Evolutionary conservation across 2,113 vertebrate genomes (phyloP), one percentile per base, ranked within the genome.

Genomic region (Anolis carolinensis): DNA sequence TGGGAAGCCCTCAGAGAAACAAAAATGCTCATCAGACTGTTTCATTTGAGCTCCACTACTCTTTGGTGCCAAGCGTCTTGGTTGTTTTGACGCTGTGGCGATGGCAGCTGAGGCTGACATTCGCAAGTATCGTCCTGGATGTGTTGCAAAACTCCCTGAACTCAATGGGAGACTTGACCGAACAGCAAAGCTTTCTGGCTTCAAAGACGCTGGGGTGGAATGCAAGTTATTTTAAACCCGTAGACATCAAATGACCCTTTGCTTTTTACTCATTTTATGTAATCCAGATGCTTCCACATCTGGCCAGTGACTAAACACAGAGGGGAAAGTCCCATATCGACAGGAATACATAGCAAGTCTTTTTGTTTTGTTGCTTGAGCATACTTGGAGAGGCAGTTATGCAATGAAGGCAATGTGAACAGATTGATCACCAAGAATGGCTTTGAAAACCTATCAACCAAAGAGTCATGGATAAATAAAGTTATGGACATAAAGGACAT

Each of bases 261-360:
- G 36, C 70, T 67, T 81, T 75, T 39, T 88, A 21, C 79, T 23
- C 36, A 84, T 67, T 80, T 91, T 71, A 59, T 92, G 63, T 92
- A 93, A 91, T 62, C 83, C 77, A 91, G 92, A 84, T 79, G 68
- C 30, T 52, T 39, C 65, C 84, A 92, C 92, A 93, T 95, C 92
- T 95, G 94, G 59, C 91, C 8, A 0, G 44, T 92, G 93, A 92
- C 91, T 94, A 88, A 92, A 86, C 9, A 68, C 65, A 23, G 5
- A 48, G 86, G 89, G 92, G 92, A 84, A 25, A 92, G 63, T 92
- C 93, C 91, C 92, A 76, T 59, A 59, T 90, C 92, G 83, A 83
- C 90, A 59, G 92, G 81, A 0, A 88, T n/a, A 14, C 1, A 8
- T 73, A 89, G 86, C 91, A 32, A 85, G 67, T 86, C 89, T 65